Conservation (phyloP, 2,113 vertebrate genomes). For the Oriolus oriolus region DNA sequence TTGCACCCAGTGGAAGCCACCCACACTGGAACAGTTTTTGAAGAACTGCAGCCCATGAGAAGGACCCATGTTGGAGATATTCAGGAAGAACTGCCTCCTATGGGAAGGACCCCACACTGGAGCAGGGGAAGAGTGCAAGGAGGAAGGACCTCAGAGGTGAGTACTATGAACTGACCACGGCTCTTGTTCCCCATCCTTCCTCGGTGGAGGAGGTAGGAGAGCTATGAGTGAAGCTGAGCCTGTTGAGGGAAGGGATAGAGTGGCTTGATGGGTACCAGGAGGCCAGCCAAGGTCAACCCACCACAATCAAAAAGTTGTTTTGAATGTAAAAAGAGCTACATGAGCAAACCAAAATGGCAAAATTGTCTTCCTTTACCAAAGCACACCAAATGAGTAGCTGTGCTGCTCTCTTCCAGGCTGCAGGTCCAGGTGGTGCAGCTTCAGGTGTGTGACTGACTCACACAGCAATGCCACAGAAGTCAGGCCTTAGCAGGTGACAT, state of each 20-base stretch:
- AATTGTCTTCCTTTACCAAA: not conserved
- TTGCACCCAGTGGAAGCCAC: not conserved
- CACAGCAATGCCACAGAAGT: not conserved
- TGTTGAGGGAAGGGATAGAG: not conserved
- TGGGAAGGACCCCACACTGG: not conserved
- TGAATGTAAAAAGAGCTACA: not conserved
- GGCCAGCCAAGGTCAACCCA: not conserved
- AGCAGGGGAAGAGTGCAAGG: not conserved
- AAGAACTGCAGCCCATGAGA: not conserved
- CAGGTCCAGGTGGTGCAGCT: not conserved
- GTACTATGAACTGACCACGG: not conserved
- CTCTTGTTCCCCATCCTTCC: not conserved
- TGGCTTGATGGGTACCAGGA: not conserved
- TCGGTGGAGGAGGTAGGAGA: fast-evolving
- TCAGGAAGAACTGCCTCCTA: not conserved
- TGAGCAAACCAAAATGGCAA: not conserved
- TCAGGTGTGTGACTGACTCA: not conserved
- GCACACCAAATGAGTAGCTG: not conserved
- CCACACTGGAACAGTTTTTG: not conserved
- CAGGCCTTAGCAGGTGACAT: not conserved
- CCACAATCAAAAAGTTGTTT: not conserved
- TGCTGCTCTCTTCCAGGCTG: not conserved
- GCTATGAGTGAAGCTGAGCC: not conserved
- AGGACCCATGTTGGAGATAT: not conserved
- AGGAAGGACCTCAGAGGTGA: not conserved